Evolutionary conservation across 2,797 vertebrate genomes (phyloP), one percentile per base, ranked within the genome.

Genomic region (Crypturellus tataupa): DNA sequence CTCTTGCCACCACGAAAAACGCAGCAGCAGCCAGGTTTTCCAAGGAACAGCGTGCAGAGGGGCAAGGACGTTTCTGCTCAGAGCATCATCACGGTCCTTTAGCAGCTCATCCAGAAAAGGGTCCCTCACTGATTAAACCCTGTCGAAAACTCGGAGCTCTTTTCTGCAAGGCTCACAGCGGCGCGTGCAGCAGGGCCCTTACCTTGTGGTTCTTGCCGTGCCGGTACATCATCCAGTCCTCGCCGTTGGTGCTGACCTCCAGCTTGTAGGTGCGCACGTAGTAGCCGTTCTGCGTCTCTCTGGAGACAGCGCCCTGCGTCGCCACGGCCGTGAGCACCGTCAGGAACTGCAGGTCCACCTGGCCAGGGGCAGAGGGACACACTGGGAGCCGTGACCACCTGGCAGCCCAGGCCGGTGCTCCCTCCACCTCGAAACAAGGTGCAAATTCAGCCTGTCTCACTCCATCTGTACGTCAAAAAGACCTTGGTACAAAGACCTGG

Each of bases 171-270:
- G 59, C 29, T 80, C 68, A 37, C 20, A 47, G 35, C 60, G 2
- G 8, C 18, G 25, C 37, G 64, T 31, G 20, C 10, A 58, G 85
- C 55, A 73, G 80, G 10, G 53, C 23, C 27, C 85, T 96, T 98
- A 99, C 99, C 99, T 99, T 99, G 58, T 99, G 99, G 97, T 99
- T 99, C 98, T 99, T 99, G 96, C 99, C 99, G 0, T 99, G 99
- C 37, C 99, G 98, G 97, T 99, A 99, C 90, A 99, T 98, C 99
- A 99, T 99, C 99, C 99, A 99, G 98, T 99, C 99, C 92, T 99
- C 99, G 4, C 99, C 99, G 1, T 99, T 99, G 55, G 99, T 99
- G 98, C 99, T 99, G 98, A 99, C 98, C 97, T 99, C 99, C 94
- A 99, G 97, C 96, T 99, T 99, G 97, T 99, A 99, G 42, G 98